phyloP scores from a whole-genome alignment of 2,888 invertebrate species.

The Archaeoteleia sp. region DNA sequence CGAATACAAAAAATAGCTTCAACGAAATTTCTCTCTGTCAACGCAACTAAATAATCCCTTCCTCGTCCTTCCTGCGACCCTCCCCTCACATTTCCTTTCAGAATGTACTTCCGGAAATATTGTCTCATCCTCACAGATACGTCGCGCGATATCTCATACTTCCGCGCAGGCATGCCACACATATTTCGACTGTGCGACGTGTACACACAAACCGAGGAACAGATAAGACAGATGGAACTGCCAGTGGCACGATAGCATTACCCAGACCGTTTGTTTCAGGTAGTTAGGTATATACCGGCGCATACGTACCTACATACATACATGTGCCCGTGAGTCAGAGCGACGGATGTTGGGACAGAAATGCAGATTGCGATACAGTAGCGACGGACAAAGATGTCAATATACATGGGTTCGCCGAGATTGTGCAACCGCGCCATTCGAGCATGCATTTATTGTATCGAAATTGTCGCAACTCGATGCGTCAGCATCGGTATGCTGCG shows the following conservation, averaged over 20 bases:
- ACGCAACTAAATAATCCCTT: too few species aligned
- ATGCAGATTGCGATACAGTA: conserved; percentile 13
- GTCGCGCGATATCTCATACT: too few species aligned
- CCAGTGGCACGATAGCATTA: conserved; percentile 42
- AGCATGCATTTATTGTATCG: conserved; percentile 19
- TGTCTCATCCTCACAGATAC: too few species aligned
- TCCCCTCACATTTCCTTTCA: too few species aligned
- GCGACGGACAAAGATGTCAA: conserved; percentile 28
- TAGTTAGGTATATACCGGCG: conserved; percentile 20
- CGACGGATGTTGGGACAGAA: not conserved
- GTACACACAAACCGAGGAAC: conserved; percentile 22
- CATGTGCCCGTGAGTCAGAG: conserved; percentile 4
- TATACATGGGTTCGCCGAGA: conserved; percentile 23
- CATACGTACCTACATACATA: not conserved
- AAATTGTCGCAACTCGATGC: not conserved
- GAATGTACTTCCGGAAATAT: too few species aligned
- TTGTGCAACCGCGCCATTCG: conserved; percentile 8
- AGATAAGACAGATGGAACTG: conserved; percentile 49
- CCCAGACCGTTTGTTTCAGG: conserved; percentile 44
- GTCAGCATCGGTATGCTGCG: too few species aligned
- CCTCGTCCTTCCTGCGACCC: too few species aligned
- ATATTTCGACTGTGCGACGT: conserved; percentile 28
- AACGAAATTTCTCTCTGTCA: too few species aligned
- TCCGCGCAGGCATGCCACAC: too few species aligned
- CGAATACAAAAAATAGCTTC: too few species aligned